These are phyloP conservation scores for Acronicta alni DNA, from an alignment of 2,888 invertebrate species.

Conservation along the genomic window DNA sequence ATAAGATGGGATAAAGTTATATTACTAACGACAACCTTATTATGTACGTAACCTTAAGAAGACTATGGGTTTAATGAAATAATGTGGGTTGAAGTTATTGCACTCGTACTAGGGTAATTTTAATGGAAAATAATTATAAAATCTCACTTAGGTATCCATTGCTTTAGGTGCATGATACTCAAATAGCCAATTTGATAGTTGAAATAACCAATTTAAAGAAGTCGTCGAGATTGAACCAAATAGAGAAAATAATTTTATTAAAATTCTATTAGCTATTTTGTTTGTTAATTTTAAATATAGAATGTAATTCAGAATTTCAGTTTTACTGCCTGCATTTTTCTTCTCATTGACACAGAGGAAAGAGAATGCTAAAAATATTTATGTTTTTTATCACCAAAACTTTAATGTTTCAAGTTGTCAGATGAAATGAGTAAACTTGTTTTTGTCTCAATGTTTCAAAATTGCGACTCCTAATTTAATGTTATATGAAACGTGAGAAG, in stretches of 20 bases:
- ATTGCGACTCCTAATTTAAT: constrained; percentile 28
- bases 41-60: constrained; percentile 74
- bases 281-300: constrained; percentile 6
- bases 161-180: constrained; percentile 41
- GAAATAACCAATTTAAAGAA: constrained; percentile 32
- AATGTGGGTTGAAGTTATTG: constrained; percentile 68
- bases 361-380: constrained; percentile 6
- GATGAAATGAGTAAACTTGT: constrained; percentile 26
- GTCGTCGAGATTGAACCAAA: constrained; percentile 37
- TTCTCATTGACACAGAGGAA: constrained; percentile 20
- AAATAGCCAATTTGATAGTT: constrained; percentile 28
- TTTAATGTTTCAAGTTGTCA: constrained; percentile 1
- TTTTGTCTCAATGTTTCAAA: constrained; percentile 30
- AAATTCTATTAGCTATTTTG: constrained; percentile 9
- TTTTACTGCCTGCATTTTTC: constrained; percentile 20
- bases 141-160: constrained; percentile 43
- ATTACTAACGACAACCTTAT: constrained; percentile 86
- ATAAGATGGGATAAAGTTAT: constrained; percentile 80
- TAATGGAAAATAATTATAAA: constrained; percentile 54
- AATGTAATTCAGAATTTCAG: constrained; percentile 7
- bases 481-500: constrained; percentile 31
- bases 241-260: constrained; percentile 8
- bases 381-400: constrained; percentile 6
- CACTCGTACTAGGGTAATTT: constrained; percentile 66
- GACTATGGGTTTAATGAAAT: constrained; percentile 71